Percentiles rank a stretch among this genome's conserved stretches.
Conservation (phyloP, 2,113 vertebrate species). For the Empidonax alnorum region DNA sequence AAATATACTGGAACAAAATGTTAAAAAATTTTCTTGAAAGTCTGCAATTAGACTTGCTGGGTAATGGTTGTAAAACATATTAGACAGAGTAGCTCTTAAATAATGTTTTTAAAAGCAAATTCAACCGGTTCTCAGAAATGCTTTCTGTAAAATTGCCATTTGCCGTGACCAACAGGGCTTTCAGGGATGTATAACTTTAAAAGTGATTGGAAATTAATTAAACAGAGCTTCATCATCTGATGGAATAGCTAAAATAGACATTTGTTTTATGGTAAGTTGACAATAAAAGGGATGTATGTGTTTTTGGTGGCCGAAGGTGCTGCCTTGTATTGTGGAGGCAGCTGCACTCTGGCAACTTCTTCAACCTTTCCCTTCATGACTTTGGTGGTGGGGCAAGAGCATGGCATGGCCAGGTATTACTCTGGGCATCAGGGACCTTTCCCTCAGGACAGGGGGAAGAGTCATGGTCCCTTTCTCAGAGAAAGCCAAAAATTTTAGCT, state of each 20-base stretch:
- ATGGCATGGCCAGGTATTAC: accelerated
- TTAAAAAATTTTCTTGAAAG: background rate
- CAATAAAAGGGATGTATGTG: background rate
- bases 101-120: background rate
- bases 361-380: background rate
- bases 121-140: slow-evolving; percentile 8
- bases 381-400: background rate
- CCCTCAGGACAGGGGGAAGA: background rate
- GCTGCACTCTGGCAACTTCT: background rate
- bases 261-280: background rate
- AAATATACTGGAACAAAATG: background rate
- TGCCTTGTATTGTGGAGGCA: accelerated
- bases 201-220: slow-evolving; percentile 1
- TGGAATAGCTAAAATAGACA: background rate
- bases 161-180: background rate
- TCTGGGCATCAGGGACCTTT: background rate
- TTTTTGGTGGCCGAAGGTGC: accelerated
- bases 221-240: background rate
- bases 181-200: background rate
- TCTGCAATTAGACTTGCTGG: background rate
- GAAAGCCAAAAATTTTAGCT: background rate
- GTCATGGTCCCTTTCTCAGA: background rate
- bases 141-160: background rate
- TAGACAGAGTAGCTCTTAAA: background rate
- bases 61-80: background rate